Conservation (phyloP, 2,113 vertebrate genomes). For the Nothocercus julius region DNA sequence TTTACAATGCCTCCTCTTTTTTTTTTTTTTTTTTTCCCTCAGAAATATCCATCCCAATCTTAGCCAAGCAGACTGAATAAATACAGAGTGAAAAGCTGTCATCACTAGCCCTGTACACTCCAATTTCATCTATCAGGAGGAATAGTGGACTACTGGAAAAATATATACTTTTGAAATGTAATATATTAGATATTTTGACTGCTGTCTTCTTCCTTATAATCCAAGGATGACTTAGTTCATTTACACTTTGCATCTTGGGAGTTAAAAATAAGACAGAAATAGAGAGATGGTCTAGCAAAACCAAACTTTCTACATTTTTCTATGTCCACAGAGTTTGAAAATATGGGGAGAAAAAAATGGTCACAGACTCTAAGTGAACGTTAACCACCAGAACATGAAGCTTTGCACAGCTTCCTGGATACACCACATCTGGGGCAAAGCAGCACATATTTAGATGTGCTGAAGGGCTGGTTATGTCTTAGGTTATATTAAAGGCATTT, state of each 20-base stretch:
- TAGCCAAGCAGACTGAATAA: not conserved
- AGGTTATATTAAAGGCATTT: not conserved
- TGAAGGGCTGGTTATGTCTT: not conserved
- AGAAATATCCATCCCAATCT: not conserved
- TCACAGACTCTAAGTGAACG: not conserved
- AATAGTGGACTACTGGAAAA: not conserved
- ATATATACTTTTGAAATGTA: not conserved
- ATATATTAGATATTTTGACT: not conserved
- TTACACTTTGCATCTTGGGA: not conserved
- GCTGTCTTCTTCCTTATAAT: not conserved
- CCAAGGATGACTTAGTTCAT: not conserved
- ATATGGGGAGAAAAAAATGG: accelerated
- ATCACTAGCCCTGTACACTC: not conserved
- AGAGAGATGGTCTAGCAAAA: not conserved
- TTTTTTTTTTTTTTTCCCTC: not conserved
- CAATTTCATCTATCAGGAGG: not conserved
- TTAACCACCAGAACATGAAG: not conserved
- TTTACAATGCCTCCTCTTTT: not conserved
- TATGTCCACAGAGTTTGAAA: not conserved
- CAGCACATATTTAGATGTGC: not conserved
- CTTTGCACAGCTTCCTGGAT: not conserved
- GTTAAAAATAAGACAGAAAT: not conserved
- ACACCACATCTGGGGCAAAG: not conserved
- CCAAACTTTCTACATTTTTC: not conserved
- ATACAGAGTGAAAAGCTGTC: not conserved